Base-by-base conservation (phyloP, 2,113 vertebrate genomes). In the Geococcyx californianus region DNA sequence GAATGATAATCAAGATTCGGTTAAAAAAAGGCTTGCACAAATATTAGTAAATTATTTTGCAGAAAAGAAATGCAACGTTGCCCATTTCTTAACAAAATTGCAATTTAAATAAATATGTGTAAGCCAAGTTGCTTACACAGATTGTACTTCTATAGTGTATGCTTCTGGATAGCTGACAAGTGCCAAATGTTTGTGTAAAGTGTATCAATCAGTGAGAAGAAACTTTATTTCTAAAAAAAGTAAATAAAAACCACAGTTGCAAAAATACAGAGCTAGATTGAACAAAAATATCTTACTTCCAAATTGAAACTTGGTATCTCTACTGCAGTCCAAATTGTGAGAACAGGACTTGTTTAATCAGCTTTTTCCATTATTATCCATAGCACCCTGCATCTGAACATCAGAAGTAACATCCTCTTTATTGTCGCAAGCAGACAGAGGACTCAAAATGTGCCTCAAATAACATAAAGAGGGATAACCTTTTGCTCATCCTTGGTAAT, bases 1-100 rank as follows among this genome's bases (percentile, higher is more conserved):
- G 82, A 95, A 73, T 90, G 66, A 56, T 91, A 87, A 91, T 93
- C 70, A 89, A 91, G 54, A 90, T 94, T 62, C 28, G 5, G 12
- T 60, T 79, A 49, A 85, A 94, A 89, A 94, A 84, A 63, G 29
- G 3, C 28, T 60, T 87, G 91, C 40, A 79, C n/a, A 79, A 93
- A 94, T 95, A 80, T 69, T 87, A 82, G 69, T 85, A 76, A 76
- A 89, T 79, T 79, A 69, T 72, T 89, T 91, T n/a, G 11, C 38
- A 62, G 36, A 44, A 82, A 91, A 94, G 17, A 93, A 82, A 44
- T 54, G 36, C 81, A 90, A 4, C 0, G 1, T 64, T 56, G 56
- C 16, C n/a, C 6, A 28, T 94, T 93, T 90, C 14, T 20, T 79
- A 79, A 85, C 54, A 76, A 52, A 87, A 77, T 54, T 1, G 0